phyloP scores from a whole-genome alignment of 2,888 invertebrate genomes.

The Horisme vitalbata region DNA sequence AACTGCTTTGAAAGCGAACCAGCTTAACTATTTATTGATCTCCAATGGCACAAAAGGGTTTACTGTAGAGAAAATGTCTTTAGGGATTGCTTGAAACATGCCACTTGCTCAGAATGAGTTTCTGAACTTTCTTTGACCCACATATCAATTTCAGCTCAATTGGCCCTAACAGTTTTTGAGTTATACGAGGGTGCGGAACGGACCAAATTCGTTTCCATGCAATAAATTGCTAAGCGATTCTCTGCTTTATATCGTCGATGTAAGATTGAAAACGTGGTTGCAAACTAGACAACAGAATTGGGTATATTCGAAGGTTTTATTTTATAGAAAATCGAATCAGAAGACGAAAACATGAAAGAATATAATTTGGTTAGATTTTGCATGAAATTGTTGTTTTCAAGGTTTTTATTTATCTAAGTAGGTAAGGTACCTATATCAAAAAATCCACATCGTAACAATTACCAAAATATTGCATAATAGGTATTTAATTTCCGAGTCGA shows the following conservation, averaged over 20 bases:
- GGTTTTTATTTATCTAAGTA: background rate
- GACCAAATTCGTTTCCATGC: constrained; percentile 7
- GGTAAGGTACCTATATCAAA: too few relatives aligned
- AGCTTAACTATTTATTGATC: constrained; percentile 20
- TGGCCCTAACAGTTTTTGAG: constrained; percentile 27
- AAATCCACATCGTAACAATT: too few relatives aligned
- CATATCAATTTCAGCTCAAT: constrained; percentile 28
- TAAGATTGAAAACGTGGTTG: constrained; percentile 12
- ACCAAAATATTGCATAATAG: too few relatives aligned
- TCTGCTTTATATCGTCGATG: background rate
- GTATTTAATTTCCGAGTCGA: too few relatives aligned
- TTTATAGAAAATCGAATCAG: constrained; percentile 5
- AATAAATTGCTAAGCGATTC: constrained; percentile 4
- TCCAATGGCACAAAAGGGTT: constrained; percentile 24
- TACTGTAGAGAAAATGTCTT: constrained; percentile 20
- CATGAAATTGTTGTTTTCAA: background rate
- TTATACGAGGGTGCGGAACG: constrained; percentile 20
- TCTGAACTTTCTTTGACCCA: constrained; percentile 27
- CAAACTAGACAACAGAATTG: constrained; percentile 4
- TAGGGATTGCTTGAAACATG: constrained; percentile 25
- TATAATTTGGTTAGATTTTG: background rate
- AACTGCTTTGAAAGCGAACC: background rate
- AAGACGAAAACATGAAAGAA: constrained; percentile 4
- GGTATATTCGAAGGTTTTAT: constrained; percentile 9
- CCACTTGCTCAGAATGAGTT: constrained; percentile 26